Base-by-base conservation (phyloP, 37 sponge, comb jelly and placozoan species). In the Mnemiopsis leidyi region DNA sequence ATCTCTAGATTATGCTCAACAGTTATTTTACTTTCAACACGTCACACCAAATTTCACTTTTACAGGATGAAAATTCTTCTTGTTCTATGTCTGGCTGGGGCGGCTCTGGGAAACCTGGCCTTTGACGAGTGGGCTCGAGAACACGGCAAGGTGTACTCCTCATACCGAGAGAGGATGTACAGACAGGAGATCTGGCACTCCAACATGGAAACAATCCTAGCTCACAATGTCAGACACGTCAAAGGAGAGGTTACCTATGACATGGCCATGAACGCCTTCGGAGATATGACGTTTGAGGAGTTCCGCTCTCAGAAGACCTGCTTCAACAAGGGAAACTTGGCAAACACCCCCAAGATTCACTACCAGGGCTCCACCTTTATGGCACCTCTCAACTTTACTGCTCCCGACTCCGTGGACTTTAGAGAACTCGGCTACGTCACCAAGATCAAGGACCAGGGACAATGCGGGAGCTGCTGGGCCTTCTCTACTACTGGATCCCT, bases 371-470 rank as follows among this genome's bases (percentile, higher is more conserved):
- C 82, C 32, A 30, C 33, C 20, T 79, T 34, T 36, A 18, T 79
- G 36, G 38, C 30, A 23, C 82, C 35, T 1, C 82, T 79, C 7
- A 79, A 79, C 37, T 18, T 20, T 9, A 36, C 82, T 1, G 36
- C 29, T 1, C 82, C 82, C 34, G 36, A 3, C 34, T 35, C 82
- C 3, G 29, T 79, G 23, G 82, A 79, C 37, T 79, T 29, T 36
- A 79, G 94, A 36, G 40, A 38, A 29, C 71, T 35, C 16, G 95
- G 94, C 13, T 95, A 93, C 30, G 95, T 96, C 23, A 94, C 94
- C 0, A n/a, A 34, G 0, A 93, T 96, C 36, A 96, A 96, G 69
- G 82, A 94, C 39, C 96, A 96, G 94, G 94, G 76, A 18, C 61
- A 67, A 31, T 93, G 94, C 39, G 94, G 94, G 3, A 38, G 71